Percentiles rank a stretch among this genome's conserved stretches.
Evolutionary conservation across 2,797 vertebrate genomes (phyloP).

Genomic region (Myotis vivesi): DNA sequence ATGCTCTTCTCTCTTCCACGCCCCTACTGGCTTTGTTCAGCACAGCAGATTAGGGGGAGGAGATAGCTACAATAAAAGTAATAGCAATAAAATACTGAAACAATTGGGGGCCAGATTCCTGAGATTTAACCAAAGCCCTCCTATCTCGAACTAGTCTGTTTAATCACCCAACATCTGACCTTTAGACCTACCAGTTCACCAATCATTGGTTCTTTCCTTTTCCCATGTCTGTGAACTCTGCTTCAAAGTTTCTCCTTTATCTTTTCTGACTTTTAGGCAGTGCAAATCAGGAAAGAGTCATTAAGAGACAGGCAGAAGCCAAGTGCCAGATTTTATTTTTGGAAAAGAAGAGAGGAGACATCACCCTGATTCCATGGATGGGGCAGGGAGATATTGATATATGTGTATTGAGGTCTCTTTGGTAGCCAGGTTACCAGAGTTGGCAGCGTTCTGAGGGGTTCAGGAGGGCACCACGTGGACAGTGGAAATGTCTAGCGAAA

Average conservation of each 20-base stretch:
- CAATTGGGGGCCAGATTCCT: background rate
- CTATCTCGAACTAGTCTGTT: background rate
- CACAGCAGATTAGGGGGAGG: background rate
- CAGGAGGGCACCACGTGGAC: constrained; percentile 76
- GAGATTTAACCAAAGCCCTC: background rate
- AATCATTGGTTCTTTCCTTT: background rate
- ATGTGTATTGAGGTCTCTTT: background rate
- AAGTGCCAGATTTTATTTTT: constrained; percentile 58
- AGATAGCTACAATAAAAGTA: background rate
- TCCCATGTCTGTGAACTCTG: background rate
- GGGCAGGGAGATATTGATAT: no score
- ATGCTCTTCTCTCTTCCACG: background rate
- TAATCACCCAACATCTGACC: background rate
- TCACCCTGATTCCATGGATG: background rate
- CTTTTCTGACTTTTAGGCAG: background rate
- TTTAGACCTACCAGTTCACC: background rate
- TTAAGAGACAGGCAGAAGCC: background rate
- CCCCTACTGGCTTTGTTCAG: background rate
- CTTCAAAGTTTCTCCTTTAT: background rate
- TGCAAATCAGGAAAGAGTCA: background rate
- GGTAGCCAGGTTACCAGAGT: constrained; percentile 78
- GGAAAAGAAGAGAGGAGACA: background rate
- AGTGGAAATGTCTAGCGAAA: constrained; percentile 82
- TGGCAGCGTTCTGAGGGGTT: constrained; percentile 80
- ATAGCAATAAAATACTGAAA: constrained; percentile 41